Evolutionary conservation across 1,140 invertebrate species (phyloP), one percentile per base, ranked within the genome.

Genomic region (Drosophila sproati): DNA sequence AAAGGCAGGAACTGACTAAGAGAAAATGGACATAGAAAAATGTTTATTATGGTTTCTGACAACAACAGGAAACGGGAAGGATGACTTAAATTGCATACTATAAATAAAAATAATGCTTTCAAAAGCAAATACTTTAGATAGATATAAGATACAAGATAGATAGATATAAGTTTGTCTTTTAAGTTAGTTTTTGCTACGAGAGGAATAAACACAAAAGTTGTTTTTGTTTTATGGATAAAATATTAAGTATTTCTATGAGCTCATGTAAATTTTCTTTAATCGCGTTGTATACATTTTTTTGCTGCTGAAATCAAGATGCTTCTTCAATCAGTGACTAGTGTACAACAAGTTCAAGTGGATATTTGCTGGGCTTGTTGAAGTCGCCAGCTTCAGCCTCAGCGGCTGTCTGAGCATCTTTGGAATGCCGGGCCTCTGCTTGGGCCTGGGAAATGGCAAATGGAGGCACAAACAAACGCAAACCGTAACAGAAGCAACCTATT

Each of bases 401-500:
- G 7, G 55, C 39, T 28, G 39, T 68, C 45, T 57, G 37, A 8
- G 50, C 48, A 62, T 31, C 39, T 63, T 10, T 50, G 68, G 59
- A 71, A 63, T 71, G 47, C 45, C 28, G 28, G 6, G 34, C 4
- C 31, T 12, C 12, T 2, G 28, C 52, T 43, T n/a, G 10, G 8
- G 41, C 29, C 41, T 32, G 32, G 12, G 60, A 41, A 37, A 62
- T 62, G 35, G 60, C 32, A 10, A 29, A 37, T 5, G 4, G 10
- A 43, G 10, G 4, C 10, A 31, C n/a, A 39, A 5, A 51, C 52
- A 52, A 31, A 6, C n/a, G 45, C 29, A 29, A 60, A 20, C 10
- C 31, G 31, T 54, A 61, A 56, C 62, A 72, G 52, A 50, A 39
- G 52, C 61, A 63, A 35, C 8, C 51, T 34, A 64, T 66, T 66